Percentiles rank a stretch among this genome's conserved stretches.
Conservation (phyloP, 2,797 vertebrate species). For the Menidia menidia region DNA sequence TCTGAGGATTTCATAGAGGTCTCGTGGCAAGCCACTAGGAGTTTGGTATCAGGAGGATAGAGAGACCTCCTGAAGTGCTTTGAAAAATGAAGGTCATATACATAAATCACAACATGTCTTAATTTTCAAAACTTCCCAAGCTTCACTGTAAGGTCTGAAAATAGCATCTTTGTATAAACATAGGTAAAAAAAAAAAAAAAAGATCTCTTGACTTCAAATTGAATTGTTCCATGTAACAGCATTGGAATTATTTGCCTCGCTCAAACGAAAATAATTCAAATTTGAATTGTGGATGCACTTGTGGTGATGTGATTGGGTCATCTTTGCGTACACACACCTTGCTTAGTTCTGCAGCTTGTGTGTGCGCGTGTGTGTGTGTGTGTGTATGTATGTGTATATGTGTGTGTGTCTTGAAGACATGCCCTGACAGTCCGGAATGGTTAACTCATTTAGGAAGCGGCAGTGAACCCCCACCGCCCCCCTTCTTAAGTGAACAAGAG, state of each 20-base stretch:
- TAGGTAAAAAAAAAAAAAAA: too few relatives aligned
- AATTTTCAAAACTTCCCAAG: too few relatives aligned
- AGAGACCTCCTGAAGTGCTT: too few relatives aligned
- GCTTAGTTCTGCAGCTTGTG: slow-evolving; percentile 37
- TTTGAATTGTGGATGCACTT: not conserved
- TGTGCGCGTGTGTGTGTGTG: slow-evolving; percentile 14
- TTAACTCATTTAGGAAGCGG: slow-evolving; percentile 89
- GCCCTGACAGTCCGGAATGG: slow-evolving; percentile 82
- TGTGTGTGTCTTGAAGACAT: slow-evolving; percentile 45
- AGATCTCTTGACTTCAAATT: not conserved
- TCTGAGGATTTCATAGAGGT: too few relatives aligned
- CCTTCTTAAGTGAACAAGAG: slow-evolving; percentile 88
- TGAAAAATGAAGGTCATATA: too few relatives aligned
- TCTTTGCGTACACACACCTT: slow-evolving; percentile 22
- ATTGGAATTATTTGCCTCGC: not conserved
- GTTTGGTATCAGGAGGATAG: too few relatives aligned
- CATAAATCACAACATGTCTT: too few relatives aligned
- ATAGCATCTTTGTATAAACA: too few relatives aligned
- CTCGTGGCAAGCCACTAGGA: too few relatives aligned
- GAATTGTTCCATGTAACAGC: not conserved
- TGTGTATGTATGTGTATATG: slow-evolving; percentile 5
- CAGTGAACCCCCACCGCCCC: slow-evolving; percentile 57
- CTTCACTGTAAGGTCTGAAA: too few relatives aligned
- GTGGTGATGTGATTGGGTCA: slow-evolving; percentile 22
- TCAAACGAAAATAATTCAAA: not conserved